Evolutionary conservation across 2,797 vertebrate genomes (phyloP), one percentile per base, ranked within the genome.

Genomic region (Silurus lanzhouensis): DNA sequence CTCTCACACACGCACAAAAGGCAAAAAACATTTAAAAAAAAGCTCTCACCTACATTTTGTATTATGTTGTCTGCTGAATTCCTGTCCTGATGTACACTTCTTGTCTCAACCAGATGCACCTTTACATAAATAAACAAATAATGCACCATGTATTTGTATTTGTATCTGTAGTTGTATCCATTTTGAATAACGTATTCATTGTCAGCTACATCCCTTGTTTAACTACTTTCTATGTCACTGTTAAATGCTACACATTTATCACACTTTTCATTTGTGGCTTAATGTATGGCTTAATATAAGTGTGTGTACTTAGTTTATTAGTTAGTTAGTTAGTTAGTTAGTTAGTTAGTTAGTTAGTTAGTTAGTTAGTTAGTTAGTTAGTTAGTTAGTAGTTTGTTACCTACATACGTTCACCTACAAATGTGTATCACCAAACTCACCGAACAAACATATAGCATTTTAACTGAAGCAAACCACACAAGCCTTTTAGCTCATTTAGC

Each of bases 401-500:
- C 27, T 27, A 1, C 12, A 72, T 76, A 31, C 27, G 4, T 31
- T 20, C 5, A n/a, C 20, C 2, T 8, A 48, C 13, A 46, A 48
- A 48, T 17, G 15, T n/a, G 46, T 25, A 48, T 48, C 38, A 3
- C 12, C 31, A 15, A 79, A 25, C n/a, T 25, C 17, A 80, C 25
- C 25, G 60, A 46, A 80, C 22, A 52, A 64, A 25, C 44, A 19
- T 81, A 1, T 25, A 66, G n/a, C 61, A 66, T n/a, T 66, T 67
- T 17, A 52, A 48, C 44, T 52, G 25, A 64, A 81, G 52, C 46
- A 64, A 31, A 63, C 61, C 78, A 66, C 61, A 80, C 27, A 46
- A 74, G 70, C n/a, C 48, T 52, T 74, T 70, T 46, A 68, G 75
- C 38, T 70, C 27, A 84, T 46, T 52, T 38, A 52, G 20, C 25